A percentile compares a stretch with the other conserved stretches of the same genome.
Evolutionary conservation across 2,797 vertebrate species (phyloP).

Genomic region (Arremon aurantiirostris): DNA sequence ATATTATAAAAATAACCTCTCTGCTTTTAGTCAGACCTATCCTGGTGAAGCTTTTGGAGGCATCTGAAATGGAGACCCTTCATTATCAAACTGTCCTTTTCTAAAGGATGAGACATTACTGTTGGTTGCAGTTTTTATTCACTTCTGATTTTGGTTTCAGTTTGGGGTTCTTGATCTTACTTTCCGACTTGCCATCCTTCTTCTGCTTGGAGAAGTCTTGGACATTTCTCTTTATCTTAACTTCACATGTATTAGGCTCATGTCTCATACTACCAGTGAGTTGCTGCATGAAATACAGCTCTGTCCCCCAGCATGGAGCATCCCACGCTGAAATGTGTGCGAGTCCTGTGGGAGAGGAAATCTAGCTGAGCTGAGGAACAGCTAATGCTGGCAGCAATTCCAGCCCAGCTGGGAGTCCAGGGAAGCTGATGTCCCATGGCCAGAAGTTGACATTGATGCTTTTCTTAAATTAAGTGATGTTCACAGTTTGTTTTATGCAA

Average conservation of each 20-base stretch:
- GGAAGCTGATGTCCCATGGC: background rate
- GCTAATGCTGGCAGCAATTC: conserved; percentile 20
- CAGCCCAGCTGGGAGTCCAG: background rate
- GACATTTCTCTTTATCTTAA: conserved; percentile 43
- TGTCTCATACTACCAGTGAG: conserved; percentile 40
- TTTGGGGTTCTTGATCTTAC: conserved; percentile 32
- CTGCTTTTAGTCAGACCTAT: background rate
- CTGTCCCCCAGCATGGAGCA: conserved; percentile 39
- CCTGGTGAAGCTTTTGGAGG: background rate
- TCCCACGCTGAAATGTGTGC: background rate
- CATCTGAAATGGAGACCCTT: background rate
- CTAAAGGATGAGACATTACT: background rate
- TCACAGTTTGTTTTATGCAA: background rate
- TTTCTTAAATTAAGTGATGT: background rate
- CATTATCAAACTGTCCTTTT: background rate
- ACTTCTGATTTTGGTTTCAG: conserved; percentile 46
- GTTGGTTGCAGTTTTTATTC: background rate
- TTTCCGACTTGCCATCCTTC: conserved; percentile 1
- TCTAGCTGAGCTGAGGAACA: conserved; percentile 5
- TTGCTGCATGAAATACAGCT: conserved; percentile 35
- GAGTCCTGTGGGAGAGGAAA: conserved; percentile 30
- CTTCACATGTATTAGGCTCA: conserved; percentile 18
- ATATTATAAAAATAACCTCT: background rate
- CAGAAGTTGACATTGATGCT: conserved; percentile 10
- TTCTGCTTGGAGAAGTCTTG: conserved; percentile 44